These are phyloP conservation scores for Capra hircus DNA, from an alignment of 2,113 vertebrate species.

Conservation along the genomic window DNA sequence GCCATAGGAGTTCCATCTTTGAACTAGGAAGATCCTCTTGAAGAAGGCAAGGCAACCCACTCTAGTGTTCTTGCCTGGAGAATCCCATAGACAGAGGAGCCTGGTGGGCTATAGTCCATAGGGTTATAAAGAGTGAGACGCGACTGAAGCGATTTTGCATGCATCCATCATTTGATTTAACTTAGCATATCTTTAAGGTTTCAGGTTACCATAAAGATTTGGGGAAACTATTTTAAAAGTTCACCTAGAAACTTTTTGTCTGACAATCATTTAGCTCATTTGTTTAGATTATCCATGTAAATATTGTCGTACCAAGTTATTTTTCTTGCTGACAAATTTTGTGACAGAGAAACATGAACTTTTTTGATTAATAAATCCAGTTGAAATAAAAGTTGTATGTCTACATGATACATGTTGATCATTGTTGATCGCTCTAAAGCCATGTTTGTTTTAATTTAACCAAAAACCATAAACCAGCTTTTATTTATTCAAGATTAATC, in stretches of 20 bases:
- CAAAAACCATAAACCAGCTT: background rate
- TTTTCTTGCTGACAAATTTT: background rate
- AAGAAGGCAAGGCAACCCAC: background rate
- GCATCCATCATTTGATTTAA: no score
- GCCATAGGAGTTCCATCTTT: background rate
- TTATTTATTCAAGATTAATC: background rate
- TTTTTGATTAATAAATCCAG: background rate
- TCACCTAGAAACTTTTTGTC: background rate
- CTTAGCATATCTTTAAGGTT: background rate
- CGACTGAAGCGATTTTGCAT: background rate
- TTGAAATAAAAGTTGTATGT: background rate
- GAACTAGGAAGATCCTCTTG: background rate
- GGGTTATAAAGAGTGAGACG: background rate
- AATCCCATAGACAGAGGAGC: background rate
- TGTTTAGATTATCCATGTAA: background rate
- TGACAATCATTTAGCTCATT: background rate
- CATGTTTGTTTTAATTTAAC: background rate
- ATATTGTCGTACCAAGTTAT: background rate
- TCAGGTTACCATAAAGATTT: background rate
- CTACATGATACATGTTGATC: background rate
- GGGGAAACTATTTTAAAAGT: background rate
- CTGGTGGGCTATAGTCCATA: background rate
- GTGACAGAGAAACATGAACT: background rate
- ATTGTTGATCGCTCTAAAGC: background rate
- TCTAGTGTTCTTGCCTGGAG: background rate